Base-by-base conservation (phyloP, 2,797 vertebrate genomes). In the Hippopotamyrus pictus region DNA sequence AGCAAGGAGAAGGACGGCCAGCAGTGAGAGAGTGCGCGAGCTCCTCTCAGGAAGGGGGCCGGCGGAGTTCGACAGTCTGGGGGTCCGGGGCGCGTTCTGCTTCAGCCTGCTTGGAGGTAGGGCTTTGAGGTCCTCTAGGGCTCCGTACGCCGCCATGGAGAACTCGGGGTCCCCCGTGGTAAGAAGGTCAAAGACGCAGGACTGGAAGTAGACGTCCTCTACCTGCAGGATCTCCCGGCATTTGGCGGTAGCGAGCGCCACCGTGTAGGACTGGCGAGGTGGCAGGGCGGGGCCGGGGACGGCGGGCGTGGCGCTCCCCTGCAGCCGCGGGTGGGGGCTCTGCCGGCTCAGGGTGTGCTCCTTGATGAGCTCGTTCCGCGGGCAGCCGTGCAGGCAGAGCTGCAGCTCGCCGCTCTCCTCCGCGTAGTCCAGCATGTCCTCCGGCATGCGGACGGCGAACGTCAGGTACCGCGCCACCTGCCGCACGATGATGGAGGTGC, bases 201-300 rank as follows among this genome's bases (percentile, higher is more conserved):
- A 97, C 92, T 97, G 97, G 90, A 97, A 97, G 94, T 97, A 97
- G 86, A 97, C 94, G 3, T 97, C 97, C 93, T 97, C 96, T 89
- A 96, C 96, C 91, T 96, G 95, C 92, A 97, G 95, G 50, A 94
- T 96, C 92, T 96, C 95, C 88, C 95, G 92, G 91, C 96, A 97
- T 90, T 95, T 95, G 76, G 96, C 95, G 0, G 96, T 96, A 73
- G 96, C 96, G 0, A 93, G 93, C 91, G 96, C 96, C 91, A 96
- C 95, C 1, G 95, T 95, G 93, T 96, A 96, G 90, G 93, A 89
- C 91, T 94, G 94, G 29, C 93, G 95, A 0, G 95, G 93, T 0
- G 94, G 94, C 84, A 92, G 90, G 79, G 93, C 92, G 3, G 93
- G 93, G 0, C 93, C 95, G 14, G 93, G 93, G 91, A 73, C 92